Evolutionary conservation across 2,888 invertebrate species (phyloP), one percentile per base, ranked within the genome.

Genomic region (Sesia bembeciformis): DNA sequence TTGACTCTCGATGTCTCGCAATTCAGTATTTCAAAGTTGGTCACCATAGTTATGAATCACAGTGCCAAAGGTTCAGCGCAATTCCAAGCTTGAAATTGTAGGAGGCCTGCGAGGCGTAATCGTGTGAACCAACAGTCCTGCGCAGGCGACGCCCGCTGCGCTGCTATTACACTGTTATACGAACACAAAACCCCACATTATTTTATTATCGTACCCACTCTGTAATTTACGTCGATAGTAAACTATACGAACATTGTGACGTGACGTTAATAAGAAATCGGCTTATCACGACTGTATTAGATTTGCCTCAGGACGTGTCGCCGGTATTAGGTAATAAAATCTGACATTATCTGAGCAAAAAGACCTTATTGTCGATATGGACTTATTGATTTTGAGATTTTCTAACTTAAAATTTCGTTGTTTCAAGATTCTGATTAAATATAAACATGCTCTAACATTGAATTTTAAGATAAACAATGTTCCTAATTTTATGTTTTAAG

Each of bases 181-280:
- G 59, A 51, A 62, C 61, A 64, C 68, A 69, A 69, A 68, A 61
- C 60, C 74, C 49, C 59, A 74, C 72, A 83, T 84, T 82, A 81
- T 76, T 81, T 75, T 75, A 82, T 81, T 82, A 82, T 78, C 74
- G 65, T 68, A 62, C 64, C 60, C 65, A 59, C 63, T 59, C 67
- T 67, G 66, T 74, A 73, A 80, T 81, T 81, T 78, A 58, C 38
- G 39, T 53, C 58, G 56, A 58, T 51, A 52, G 57, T 56, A 58
- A 56, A 53, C 54, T 59, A 59, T 41, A 65, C 62, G 67, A 65
- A 67, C 63, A 64, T 64, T 74, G 74, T 77, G 78, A 78, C 78
- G 74, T 77, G 78, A 78, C 78, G 75, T 72, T 77, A 78, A 81
- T 81, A 70, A 63, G 67, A 70, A 71, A 72, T 72, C 73, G 72